These are phyloP conservation scores for Dasyurus viverrinus DNA, from an alignment of 2,113 vertebrate species.

Conservation along the genomic window DNA sequence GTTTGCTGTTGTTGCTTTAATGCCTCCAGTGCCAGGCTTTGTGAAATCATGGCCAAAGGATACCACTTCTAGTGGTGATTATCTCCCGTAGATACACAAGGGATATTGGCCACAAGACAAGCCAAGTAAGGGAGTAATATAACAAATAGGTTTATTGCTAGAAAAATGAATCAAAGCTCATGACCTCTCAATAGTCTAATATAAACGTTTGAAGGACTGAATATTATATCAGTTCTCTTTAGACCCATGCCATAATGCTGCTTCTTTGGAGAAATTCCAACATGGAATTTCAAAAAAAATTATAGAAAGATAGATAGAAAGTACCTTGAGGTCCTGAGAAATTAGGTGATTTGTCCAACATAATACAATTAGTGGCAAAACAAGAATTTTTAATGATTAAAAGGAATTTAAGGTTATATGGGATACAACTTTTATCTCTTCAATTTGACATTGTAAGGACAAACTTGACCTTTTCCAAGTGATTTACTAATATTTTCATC, in stretches of 20 bases:
- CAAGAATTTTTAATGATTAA: not conserved
- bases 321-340: not conserved
- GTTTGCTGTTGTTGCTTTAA: not conserved
- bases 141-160: not conserved
- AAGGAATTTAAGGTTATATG: not conserved
- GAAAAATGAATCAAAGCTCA: not conserved
- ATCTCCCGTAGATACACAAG: not conserved
- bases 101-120: not conserved
- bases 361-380: not conserved
- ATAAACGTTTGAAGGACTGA: not conserved
- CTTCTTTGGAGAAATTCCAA: constrained; percentile 17
- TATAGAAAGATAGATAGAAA: not conserved
- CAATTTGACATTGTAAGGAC: not conserved
- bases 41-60: not conserved
- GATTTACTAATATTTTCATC: not conserved
- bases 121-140: not conserved
- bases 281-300: not conserved
- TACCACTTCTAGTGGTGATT: not conserved
- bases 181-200: not conserved
- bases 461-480: not conserved
- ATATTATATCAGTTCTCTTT: not conserved
- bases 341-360: not conserved
- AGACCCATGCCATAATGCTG: not conserved
- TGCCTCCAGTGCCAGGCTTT: not conserved
- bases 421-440: not conserved